These are phyloP conservation scores for Toxonevra muliebris DNA, from an alignment of 2,888 invertebrate species.

Conservation along the genomic window DNA sequence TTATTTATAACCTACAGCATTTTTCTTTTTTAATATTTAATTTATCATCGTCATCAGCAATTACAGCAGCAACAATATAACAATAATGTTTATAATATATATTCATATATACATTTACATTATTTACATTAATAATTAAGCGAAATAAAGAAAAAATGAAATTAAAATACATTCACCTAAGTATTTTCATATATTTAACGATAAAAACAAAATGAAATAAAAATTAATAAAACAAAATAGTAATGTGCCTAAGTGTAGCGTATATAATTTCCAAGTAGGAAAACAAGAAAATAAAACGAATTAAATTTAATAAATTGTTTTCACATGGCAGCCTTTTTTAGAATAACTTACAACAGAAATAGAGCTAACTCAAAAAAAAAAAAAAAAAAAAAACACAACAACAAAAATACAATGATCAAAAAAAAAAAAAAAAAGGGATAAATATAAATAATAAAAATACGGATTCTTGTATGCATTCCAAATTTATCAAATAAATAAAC, in stretches of 20 bases:
- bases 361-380: no score
- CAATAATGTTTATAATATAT: no score
- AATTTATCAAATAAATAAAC: slow-evolving; percentile 17
- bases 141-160: no score
- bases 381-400: no score
- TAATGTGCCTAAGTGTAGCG: slow-evolving; percentile 27
- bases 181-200: slow-evolving; percentile 20
- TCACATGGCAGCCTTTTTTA: slow-evolving; percentile 19
- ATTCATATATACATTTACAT: no score
- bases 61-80: no score
- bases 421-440: no score
- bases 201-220: neutral
- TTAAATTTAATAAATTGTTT: slow-evolving; percentile 11
- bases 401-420: no score
- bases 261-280: slow-evolving; percentile 12
- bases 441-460: neutral
- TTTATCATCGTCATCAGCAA: neutral
- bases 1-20: no score
- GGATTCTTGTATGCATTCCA: slow-evolving; percentile 24
- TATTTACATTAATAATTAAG: no score
- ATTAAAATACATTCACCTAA: neutral
- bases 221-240: no score
- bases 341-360: no score
- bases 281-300: neutral
- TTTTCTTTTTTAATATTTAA: slow-evolving; percentile 11